Evolutionary conservation across 1,140 invertebrate genomes (phyloP).

Genomic region (Goniozus legneri): DNA sequence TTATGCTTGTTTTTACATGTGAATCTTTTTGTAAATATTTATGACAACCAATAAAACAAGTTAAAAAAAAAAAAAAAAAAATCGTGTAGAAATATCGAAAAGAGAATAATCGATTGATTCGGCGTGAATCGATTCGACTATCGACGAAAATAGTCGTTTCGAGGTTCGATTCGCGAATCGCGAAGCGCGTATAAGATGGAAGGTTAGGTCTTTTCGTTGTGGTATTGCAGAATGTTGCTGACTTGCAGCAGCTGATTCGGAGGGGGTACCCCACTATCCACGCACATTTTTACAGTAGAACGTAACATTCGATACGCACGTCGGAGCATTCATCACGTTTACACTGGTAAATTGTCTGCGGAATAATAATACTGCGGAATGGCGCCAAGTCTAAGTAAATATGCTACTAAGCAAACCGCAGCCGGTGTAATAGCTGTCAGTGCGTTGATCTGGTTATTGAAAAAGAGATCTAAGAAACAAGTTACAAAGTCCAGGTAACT

Average conservation of each 20-base stretch:
- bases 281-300: conserved; percentile 3
- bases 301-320: neutral
- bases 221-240: conserved; percentile 5
- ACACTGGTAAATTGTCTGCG: neutral
- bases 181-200: too few relatives aligned
- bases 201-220: too few relatives aligned
- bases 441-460: conserved; percentile 57
- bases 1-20: too few relatives aligned
- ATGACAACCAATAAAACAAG: too few relatives aligned
- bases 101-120: too few relatives aligned
- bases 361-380: conserved; percentile 44
- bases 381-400: conserved; percentile 64
- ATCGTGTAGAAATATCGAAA: too few relatives aligned
- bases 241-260: conserved; percentile 10
- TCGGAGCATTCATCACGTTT: neutral
- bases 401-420: conserved; percentile 56
- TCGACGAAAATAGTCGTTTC: too few relatives aligned
- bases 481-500: conserved; percentile 38
- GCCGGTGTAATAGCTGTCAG: conserved; percentile 56
- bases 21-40: too few relatives aligned
- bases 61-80: too few relatives aligned
- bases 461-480: conserved; percentile 48
- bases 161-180: too few relatives aligned
- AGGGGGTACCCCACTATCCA: conserved; percentile 6
- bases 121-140: too few relatives aligned